phyloP scores from a whole-genome alignment of 92 coral and sea anemone genomes.

The Palythoa grandis region DNA sequence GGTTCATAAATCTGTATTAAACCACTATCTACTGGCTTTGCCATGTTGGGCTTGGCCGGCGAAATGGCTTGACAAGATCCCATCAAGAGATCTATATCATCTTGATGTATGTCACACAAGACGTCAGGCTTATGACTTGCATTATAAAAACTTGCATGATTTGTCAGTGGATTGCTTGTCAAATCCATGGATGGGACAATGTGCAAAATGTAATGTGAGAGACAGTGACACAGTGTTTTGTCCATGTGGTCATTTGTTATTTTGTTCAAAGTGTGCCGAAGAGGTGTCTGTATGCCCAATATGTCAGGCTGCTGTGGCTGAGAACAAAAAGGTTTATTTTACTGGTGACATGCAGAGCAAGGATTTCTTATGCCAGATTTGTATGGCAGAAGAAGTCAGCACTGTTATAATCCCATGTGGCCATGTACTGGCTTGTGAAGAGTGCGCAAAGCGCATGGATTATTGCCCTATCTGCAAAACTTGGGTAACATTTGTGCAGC shows the following conservation, averaged over 20 bases:
- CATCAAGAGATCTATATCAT: slow-evolving; percentile 89
- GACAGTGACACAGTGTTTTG: slow-evolving; percentile 84
- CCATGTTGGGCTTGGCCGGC: slow-evolving; percentile 99
- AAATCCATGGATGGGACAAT: slow-evolving; percentile 74
- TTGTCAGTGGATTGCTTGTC: slow-evolving; percentile 41
- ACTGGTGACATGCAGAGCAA: slow-evolving; percentile 79
- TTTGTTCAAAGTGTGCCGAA: slow-evolving; percentile 77
- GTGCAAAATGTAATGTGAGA: slow-evolving; percentile 69
- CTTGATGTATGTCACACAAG: slow-evolving; percentile 93
- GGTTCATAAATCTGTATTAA: slow-evolving; percentile 91
- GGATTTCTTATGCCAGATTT: slow-evolving; percentile 92
- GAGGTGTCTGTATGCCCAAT: slow-evolving; percentile 69
- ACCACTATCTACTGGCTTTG: slow-evolving; percentile 90
- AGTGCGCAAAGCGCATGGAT: slow-evolving; percentile 83
- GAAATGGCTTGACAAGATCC: slow-evolving; percentile 91
- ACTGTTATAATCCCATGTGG: slow-evolving; percentile 98
- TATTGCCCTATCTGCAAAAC: slow-evolving; percentile 96
- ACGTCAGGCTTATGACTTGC: slow-evolving; percentile 91
- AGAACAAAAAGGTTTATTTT: slow-evolving; percentile 79
- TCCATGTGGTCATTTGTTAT: slow-evolving; percentile 92
- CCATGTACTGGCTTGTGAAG: slow-evolving; percentile 87
- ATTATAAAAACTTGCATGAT: slow-evolving; percentile 64
- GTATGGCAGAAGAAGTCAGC: slow-evolving; percentile 93
- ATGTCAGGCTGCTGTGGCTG: slow-evolving; percentile 73
- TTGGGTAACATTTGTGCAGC: slow-evolving; percentile 87